These are phyloP conservation scores for Rhyacophila evoluta DNA, from an alignment of 2,888 invertebrate species.

Conservation along the genomic window DNA sequence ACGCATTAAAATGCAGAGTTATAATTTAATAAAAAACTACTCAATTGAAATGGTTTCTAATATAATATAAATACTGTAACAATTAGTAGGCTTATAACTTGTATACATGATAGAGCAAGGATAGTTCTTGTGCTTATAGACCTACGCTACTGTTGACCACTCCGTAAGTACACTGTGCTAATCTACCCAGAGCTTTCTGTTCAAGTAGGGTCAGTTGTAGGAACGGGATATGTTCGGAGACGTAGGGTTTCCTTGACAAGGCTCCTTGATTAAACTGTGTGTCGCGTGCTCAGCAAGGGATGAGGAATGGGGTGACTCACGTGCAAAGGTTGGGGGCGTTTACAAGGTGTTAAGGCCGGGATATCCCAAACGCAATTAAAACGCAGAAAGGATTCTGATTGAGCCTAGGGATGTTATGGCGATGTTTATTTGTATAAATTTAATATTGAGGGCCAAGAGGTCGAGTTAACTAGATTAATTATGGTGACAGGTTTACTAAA, in stretches of 20 bases:
- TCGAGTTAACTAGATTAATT: neutral
- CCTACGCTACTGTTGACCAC: too few relatives aligned
- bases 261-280: slow-evolving; percentile 42
- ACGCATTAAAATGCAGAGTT: too few relatives aligned
- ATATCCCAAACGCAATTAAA: slow-evolving; percentile 24
- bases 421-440: slow-evolving; percentile 5
- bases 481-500: neutral
- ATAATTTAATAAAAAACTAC: too few relatives aligned
- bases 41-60: too few relatives aligned
- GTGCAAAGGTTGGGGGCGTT: neutral
- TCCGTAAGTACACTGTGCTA: too few relatives aligned
- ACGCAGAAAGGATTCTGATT: slow-evolving; percentile 12
- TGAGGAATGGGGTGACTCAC: slow-evolving; percentile 33
- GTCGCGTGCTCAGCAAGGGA: slow-evolving; percentile 8
- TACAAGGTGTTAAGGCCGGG: slow-evolving; percentile 19
- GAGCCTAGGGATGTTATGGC: neutral
- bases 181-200: neutral
- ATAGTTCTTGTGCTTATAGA: too few relatives aligned
- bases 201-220: neutral
- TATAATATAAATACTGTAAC: too few relatives aligned
- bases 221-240: slow-evolving; percentile 26
- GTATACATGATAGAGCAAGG: too few relatives aligned
- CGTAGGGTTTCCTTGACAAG: slow-evolving; percentile 49
- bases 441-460: neutral
- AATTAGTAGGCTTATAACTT: too few relatives aligned